phyloP scores from a whole-genome alignment of 2,888 invertebrate species.

The Andrena camellia region DNA sequence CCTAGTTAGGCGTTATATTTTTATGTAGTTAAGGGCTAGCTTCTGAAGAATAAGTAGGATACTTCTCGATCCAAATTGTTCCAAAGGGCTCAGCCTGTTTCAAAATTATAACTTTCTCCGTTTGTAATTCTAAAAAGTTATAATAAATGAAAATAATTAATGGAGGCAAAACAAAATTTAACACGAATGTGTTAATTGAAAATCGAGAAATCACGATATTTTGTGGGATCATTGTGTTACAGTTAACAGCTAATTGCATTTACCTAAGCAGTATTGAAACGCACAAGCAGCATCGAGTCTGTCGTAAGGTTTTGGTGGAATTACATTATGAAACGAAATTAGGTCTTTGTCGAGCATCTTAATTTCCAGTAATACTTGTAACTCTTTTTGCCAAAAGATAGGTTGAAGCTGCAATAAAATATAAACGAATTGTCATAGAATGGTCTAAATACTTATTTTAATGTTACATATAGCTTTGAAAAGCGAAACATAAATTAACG shows the following conservation, averaged over 20 bases:
- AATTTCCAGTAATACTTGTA: slow-evolving; percentile 36
- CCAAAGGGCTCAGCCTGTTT: slow-evolving; percentile 40
- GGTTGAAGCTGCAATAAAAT: not conserved
- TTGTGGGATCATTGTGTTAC: not conserved
- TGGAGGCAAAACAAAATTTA: not conserved
- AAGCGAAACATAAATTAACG: not conserved
- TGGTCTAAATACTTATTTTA: not conserved
- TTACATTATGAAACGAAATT: slow-evolving; percentile 32
- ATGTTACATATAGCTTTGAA: not conserved
- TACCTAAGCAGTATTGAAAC: slow-evolving; percentile 49
- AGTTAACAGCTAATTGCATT: not conserved
- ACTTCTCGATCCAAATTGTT: slow-evolving; percentile 45
- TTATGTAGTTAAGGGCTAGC: not conserved
- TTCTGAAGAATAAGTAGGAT: not conserved
- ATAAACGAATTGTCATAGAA: not conserved
- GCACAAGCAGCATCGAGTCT: slow-evolving; percentile 29
- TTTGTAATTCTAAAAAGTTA: slow-evolving; percentile 37
- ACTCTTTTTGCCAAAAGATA: slow-evolving; percentile 25
- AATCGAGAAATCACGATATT: not conserved
- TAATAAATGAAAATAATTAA: not conserved
- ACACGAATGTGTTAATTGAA: not conserved
- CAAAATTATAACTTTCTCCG: slow-evolving; percentile 25
- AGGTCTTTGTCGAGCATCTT: not conserved
- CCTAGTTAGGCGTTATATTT: not conserved
- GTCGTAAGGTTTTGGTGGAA: slow-evolving; percentile 24